Conservation (phyloP, 2,797 vertebrate genomes). For the Cirrhinus molitorella region DNA sequence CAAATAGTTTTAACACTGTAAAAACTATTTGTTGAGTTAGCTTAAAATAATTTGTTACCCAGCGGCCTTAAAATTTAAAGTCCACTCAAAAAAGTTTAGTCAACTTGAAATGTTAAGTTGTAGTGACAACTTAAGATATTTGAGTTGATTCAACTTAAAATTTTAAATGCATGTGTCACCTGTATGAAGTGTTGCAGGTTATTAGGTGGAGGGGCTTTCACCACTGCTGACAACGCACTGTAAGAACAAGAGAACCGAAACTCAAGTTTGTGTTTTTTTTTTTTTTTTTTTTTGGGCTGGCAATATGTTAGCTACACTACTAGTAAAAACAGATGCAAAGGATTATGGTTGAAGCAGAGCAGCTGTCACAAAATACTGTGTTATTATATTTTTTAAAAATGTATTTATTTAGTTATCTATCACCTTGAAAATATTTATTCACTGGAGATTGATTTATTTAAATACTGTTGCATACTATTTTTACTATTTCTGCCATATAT, state of each 20-base stretch:
- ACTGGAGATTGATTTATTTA: background rate
- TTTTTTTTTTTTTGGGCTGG: background rate
- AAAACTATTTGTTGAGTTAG: too few species aligned
- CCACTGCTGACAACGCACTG: conserved; percentile 6
- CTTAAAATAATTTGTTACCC: too few species aligned
- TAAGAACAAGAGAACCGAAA: background rate
- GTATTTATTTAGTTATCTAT: background rate
- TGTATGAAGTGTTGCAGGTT: conserved; percentile 18
- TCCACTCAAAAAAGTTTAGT: too few species aligned
- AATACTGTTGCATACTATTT: background rate
- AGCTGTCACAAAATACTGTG: background rate
- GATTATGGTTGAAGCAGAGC: conserved; percentile 14
- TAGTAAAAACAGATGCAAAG: conserved; percentile 4
- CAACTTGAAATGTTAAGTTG: too few species aligned
- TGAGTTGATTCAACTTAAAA: too few species aligned
- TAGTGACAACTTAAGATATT: too few species aligned
- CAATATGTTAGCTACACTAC: background rate
- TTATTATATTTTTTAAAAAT: background rate
- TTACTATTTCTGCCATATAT: background rate
- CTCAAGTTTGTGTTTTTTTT: too few species aligned
- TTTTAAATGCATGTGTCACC: conserved; percentile 35
- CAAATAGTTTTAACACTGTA: too few species aligned
- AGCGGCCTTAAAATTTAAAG: too few species aligned
- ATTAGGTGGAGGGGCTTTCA: conserved; percentile 3
- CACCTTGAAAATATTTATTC: background rate